A percentile compares a stretch with the other conserved stretches of the same genome.
Evolutionary conservation across 2,113 vertebrate genomes (phyloP).

Genomic region (Panthera leo): DNA sequence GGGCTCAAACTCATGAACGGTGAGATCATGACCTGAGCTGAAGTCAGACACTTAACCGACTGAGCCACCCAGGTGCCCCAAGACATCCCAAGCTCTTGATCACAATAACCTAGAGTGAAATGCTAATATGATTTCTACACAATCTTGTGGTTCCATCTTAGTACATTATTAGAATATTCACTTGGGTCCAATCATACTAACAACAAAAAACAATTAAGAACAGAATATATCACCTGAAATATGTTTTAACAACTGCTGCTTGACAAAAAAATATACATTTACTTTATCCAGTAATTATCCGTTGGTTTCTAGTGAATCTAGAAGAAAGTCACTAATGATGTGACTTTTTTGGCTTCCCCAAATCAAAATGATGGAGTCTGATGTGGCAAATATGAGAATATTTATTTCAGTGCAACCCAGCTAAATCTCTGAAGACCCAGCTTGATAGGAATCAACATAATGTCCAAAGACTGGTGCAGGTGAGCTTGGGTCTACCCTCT

Average conservation of each 20-base stretch:
- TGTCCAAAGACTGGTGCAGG: neutral
- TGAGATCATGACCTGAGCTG: no score
- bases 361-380: neutral
- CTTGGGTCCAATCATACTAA: neutral
- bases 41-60: no score
- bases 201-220: neutral
- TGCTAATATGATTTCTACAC: neutral
- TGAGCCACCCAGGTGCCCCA: no score
- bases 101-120: constrained; percentile 15
- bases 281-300: neutral
- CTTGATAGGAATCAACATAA: neutral
- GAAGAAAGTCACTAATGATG: neutral
- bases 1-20: no score
- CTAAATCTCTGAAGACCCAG: neutral
- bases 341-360: neutral
- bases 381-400: neutral
- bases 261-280: neutral
- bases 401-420: neutral
- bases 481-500: neutral
- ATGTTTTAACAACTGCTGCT: neutral
- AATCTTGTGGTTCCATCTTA: neutral
- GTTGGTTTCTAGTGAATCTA: neutral
- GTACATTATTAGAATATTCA: neutral
- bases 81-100: neutral
- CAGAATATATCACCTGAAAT: neutral